phyloP scores from a whole-genome alignment of 2,888 invertebrate species.

The Sympetrum striolatum region DNA sequence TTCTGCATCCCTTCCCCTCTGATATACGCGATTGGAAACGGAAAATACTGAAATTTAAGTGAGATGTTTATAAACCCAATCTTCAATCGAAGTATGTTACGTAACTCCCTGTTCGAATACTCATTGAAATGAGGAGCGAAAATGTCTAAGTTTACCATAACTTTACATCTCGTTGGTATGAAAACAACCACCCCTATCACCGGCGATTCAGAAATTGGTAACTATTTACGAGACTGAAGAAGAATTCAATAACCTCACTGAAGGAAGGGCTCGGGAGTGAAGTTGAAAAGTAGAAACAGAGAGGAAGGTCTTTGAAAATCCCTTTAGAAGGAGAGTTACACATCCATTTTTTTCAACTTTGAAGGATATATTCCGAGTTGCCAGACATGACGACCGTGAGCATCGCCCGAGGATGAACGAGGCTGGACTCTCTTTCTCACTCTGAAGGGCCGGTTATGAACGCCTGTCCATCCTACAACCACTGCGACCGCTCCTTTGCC shows the following conservation, averaged over 20 bases:
- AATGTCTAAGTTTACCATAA: not conserved
- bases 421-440: not conserved
- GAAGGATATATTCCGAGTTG: not conserved
- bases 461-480: constrained; percentile 9
- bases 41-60: no score
- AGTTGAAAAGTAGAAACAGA: not conserved
- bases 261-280: not conserved
- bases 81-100: no score
- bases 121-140: not conserved
- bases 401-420: not conserved
- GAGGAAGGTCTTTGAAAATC: not conserved
- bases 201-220: not conserved
- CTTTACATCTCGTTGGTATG: not conserved
- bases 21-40: no score
- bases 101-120: no score
- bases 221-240: not conserved
- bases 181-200: not conserved
- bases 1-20: no score
- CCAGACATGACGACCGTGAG: constrained; percentile 2
- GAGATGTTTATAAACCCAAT: no score
- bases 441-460: constrained; percentile 13
- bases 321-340: not conserved
- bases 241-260: not conserved
- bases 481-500: not conserved
- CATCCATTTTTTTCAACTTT: not conserved